phyloP scores from a whole-genome alignment of 2,797 vertebrate genomes.

The Decapterus maruadsi region DNA sequence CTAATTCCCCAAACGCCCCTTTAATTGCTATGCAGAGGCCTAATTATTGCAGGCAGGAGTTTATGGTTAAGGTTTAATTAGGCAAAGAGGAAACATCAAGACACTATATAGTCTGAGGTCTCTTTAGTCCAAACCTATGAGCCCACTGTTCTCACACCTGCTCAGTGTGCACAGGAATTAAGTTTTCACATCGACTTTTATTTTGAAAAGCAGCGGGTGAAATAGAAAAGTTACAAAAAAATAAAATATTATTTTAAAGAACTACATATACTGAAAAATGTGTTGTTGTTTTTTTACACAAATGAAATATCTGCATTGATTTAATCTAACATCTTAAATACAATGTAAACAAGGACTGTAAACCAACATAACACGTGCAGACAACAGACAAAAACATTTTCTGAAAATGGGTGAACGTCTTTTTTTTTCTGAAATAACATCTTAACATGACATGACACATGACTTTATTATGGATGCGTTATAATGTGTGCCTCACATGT shows the following conservation, averaged over 20 bases:
- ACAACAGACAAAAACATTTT: neutral
- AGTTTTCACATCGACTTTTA: slow-evolving; percentile 2
- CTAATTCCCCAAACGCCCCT: slow-evolving; percentile 70
- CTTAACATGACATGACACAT: neutral
- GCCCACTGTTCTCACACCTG: slow-evolving; percentile 15
- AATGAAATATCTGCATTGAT: neutral
- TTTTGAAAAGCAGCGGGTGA: neutral
- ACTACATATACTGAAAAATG: neutral
- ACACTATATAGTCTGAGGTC: neutral
- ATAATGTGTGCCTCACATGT: neutral
- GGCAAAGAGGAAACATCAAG: slow-evolving; percentile 35
- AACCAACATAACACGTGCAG: neutral
- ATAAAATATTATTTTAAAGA: neutral
- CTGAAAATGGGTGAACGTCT: neutral
- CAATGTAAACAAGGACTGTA: neutral
- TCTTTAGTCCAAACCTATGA: slow-evolving; percentile 16
- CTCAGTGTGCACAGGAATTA: neutral
- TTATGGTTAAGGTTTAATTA: slow-evolving; percentile 68
- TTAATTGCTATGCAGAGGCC: slow-evolving; percentile 76
- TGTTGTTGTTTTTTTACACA: no score
- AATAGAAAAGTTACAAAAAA: neutral
- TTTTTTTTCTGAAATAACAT: neutral
- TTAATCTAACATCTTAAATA: neutral
- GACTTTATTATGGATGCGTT: neutral
- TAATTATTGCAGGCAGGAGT: slow-evolving; percentile 73